Conservation (phyloP, 2,797 vertebrate species). For the Carcharodon carcharias region DNA sequence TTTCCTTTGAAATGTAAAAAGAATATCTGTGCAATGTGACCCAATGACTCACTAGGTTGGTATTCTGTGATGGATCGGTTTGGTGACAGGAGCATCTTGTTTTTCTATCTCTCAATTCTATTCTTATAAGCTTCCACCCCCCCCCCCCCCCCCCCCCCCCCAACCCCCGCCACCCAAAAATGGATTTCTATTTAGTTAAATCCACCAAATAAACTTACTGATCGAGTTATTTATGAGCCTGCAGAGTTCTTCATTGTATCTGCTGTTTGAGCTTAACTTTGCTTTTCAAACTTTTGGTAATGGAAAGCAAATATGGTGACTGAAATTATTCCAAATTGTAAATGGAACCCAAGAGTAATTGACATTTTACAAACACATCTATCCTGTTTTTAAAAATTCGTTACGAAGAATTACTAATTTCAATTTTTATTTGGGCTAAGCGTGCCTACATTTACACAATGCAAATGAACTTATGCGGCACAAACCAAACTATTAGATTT, state of each 20-base stretch:
- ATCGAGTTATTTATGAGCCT: neutral
- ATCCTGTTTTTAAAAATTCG: too few relatives aligned
- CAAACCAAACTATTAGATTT: too few relatives aligned
- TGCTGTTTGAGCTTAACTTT: neutral
- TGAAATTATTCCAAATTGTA: neutral
- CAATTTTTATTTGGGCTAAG: too few relatives aligned
- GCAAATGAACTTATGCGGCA: too few relatives aligned
- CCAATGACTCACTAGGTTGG: neutral
- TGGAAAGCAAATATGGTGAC: neutral
- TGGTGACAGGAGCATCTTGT: neutral
- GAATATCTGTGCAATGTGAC: neutral
- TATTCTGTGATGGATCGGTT: neutral
- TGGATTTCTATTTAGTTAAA: neutral
- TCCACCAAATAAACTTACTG: neutral
- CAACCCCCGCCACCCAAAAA: neutral
- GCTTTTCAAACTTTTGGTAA: neutral
- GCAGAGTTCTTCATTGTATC: neutral
- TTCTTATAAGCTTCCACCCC: neutral
- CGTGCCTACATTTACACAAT: neutral
- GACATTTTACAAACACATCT: too few relatives aligned
- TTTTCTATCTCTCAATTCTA: neutral
- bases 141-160: too few relatives aligned
- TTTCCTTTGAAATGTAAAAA: neutral
- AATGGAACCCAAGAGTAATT: too few relatives aligned
- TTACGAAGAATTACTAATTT: too few relatives aligned